Conservation (phyloP, 2,797 vertebrate species). For the Steatocranus sp. region DNA sequence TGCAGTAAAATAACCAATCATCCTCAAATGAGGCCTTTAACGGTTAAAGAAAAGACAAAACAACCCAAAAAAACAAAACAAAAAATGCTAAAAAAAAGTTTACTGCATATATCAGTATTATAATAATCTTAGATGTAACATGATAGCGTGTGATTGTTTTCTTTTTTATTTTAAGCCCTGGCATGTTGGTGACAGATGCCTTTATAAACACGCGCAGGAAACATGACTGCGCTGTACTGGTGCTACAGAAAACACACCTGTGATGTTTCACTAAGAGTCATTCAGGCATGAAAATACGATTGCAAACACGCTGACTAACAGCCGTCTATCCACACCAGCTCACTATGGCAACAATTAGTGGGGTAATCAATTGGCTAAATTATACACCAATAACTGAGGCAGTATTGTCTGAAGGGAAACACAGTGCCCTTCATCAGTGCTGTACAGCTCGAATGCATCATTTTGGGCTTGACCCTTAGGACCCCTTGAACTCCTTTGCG, state of each 20-base stretch:
- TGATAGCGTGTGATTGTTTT: background rate
- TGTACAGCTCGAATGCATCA: slow-evolving; percentile 47
- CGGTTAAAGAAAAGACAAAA: background rate
- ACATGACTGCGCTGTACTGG: background rate
- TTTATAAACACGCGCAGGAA: background rate
- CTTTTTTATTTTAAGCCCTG: background rate
- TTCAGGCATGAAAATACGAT: background rate
- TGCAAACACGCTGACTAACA: slow-evolving; percentile 9
- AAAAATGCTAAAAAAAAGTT: background rate
- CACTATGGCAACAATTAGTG: slow-evolving; percentile 76
- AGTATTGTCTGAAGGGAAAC: slow-evolving; percentile 58
- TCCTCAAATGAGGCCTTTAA: background rate
- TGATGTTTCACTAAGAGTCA: background rate
- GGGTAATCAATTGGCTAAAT: slow-evolving; percentile 64
- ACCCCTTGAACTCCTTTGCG: slow-evolving; percentile 47
- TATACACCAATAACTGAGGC: slow-evolving; percentile 66
- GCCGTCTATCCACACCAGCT: slow-evolving; percentile 63
- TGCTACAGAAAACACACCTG: slow-evolving; percentile 10
- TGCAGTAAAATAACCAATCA: background rate
- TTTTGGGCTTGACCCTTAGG: slow-evolving; percentile 74
- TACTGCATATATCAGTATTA: background rate
- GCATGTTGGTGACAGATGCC: background rate
- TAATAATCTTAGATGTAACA: background rate
- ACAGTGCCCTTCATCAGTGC: slow-evolving; percentile 51
- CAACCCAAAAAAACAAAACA: background rate